Evolutionary conservation across 2,888 invertebrate genomes (phyloP), one percentile per base, ranked within the genome.

Genomic region (Chrysopilus asiliformis): DNA sequence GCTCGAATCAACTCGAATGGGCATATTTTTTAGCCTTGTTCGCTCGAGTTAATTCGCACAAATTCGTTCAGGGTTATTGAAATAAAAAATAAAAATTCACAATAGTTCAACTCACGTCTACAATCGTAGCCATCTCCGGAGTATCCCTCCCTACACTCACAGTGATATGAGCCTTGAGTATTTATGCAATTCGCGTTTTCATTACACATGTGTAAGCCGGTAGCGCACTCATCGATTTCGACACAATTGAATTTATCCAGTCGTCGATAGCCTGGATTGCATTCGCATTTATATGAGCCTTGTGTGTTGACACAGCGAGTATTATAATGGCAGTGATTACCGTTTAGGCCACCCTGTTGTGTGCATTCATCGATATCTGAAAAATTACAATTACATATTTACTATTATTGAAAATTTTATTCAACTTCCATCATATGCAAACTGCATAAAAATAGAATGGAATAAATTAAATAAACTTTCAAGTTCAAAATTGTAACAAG

Each of bases 351-450:
- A 32, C 83, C 86, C 47, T 77, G 74, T 51, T 75, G 72, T 53
- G 74, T 71, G 60, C 89, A 90, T 66, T 90, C 89, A 60, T 90
- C 79, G 47, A 86, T 76, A 66, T 89, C 87, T 86, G 64, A 41
- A 44, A 43, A n/a, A n/a, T n/a, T n/a, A n/a, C n/a, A n/a, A n/a
- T n/a, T n/a, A n/a, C n/a, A n/a, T n/a, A n/a, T n/a, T n/a, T n/a
- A n/a, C n/a, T n/a, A n/a, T n/a, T n/a, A n/a, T n/a, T n/a, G n/a
- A n/a, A n/a, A n/a, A n/a, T n/a, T n/a, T n/a, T n/a, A n/a, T n/a
- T n/a, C n/a, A n/a, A n/a, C n/a, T n/a, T n/a, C n/a, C n/a, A n/a
- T n/a, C n/a, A n/a, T n/a, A n/a, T n/a, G n/a, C n/a, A n/a, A n/a
- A n/a, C n/a, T n/a, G n/a, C n/a, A n/a, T n/a, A n/a, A n/a, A n/a